Conservation (phyloP, 2,888 invertebrate species). For the Ditula angustiorana region DNA sequence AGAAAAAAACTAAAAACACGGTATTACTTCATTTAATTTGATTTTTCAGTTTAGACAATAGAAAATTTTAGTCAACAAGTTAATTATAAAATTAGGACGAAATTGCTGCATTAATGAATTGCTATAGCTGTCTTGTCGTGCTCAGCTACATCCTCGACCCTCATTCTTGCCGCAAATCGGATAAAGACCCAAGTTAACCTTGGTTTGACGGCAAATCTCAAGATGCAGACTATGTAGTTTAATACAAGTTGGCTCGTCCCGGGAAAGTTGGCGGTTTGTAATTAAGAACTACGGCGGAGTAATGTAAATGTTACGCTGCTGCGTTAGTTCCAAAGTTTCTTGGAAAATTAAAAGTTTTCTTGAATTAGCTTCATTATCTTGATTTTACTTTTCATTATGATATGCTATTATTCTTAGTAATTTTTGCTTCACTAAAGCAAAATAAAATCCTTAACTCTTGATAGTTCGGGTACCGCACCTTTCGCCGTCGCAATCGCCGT, state of each 20-base stretch:
- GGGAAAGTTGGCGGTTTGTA: conserved; percentile 58
- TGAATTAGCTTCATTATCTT: conserved; percentile 11
- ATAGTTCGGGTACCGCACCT: too few relatives aligned
- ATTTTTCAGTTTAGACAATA: too few relatives aligned
- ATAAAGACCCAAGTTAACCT: conserved; percentile 28
- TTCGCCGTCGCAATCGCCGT: too few relatives aligned
- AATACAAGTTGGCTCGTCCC: conserved; percentile 46
- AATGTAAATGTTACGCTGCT: conserved; percentile 60
- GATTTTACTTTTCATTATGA: not conserved
- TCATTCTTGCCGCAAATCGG: conserved; percentile 13
- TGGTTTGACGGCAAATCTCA: conserved; percentile 25
- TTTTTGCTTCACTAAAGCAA: too few relatives aligned
- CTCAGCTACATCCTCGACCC: not conserved
- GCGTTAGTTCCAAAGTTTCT: conserved; percentile 40
- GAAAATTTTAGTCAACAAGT: too few relatives aligned
- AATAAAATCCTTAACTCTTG: too few relatives aligned
- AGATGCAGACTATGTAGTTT: conserved; percentile 42
- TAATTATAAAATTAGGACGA: too few relatives aligned
- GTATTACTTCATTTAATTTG: too few relatives aligned
- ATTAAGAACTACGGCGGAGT: conserved; percentile 57
- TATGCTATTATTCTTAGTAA: not conserved
- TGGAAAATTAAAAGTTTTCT: conserved; percentile 9
- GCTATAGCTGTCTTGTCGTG: too few relatives aligned
- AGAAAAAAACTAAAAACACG: too few relatives aligned
- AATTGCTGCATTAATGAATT: too few relatives aligned